These are phyloP conservation scores for Mustela lutreola DNA, from an alignment of 2,113 vertebrate genomes.

Conservation along the genomic window DNA sequence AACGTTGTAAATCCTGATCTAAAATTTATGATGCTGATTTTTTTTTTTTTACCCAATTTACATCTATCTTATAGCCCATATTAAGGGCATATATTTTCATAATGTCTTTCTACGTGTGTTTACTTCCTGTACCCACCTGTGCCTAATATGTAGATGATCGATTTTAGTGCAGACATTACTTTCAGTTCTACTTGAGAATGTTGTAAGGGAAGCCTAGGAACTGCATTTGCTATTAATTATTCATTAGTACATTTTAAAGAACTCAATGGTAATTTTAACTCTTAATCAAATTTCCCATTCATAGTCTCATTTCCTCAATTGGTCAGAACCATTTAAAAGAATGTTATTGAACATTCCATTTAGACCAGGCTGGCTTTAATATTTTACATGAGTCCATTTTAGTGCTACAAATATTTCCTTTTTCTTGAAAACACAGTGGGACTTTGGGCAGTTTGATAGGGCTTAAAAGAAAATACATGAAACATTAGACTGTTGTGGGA, in stretches of 20 bases:
- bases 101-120: neutral
- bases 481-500: neutral
- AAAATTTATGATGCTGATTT: constrained; percentile 41
- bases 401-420: constrained; percentile 43
- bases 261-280: constrained; percentile 74
- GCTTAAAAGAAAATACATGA: constrained; percentile 49
- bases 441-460: constrained; percentile 37
- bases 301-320: constrained; percentile 72
- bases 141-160: constrained; percentile 22
- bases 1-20: constrained; percentile 50
- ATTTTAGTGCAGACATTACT: constrained; percentile 52
- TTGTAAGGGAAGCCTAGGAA: constrained; percentile 69
- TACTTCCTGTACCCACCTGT: constrained; percentile 65
- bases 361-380: constrained; percentile 70
- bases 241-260: constrained; percentile 80
- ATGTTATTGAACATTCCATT: constrained; percentile 61
- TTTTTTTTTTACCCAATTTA: neutral
- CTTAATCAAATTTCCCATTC: constrained; percentile 74
- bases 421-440: constrained; percentile 26
- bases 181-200: constrained; percentile 65
- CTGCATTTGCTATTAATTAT: constrained; percentile 80
- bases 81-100: constrained; percentile 4
- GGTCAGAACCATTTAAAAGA: constrained; percentile 66
- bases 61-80: neutral
- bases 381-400: constrained; percentile 71